Percentiles rank a stretch among this genome's conserved stretches.
These are phyloP conservation scores for Echinops telfairi DNA, from an alignment of 2,113 vertebrate genomes.

Conservation along the genomic window DNA sequence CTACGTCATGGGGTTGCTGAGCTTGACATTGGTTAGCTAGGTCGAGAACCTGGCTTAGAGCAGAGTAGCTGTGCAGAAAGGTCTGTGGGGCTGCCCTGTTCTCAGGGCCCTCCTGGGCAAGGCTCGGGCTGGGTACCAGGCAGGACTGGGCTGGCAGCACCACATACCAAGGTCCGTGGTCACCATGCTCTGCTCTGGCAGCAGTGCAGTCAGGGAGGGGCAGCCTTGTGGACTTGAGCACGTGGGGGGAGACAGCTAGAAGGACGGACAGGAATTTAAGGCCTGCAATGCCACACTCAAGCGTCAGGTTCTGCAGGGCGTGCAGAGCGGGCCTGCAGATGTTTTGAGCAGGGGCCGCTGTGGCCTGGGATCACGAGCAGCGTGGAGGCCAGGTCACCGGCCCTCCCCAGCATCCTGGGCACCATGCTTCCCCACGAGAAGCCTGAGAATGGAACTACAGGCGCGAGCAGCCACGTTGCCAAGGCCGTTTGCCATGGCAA, in stretches of 20 bases:
- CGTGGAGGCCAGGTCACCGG: background rate
- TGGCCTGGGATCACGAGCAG: background rate
- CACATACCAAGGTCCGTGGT: background rate
- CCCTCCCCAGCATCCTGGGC: constrained; percentile 53
- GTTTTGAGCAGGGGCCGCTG: background rate
- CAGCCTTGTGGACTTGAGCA: background rate
- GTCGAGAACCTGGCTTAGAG: background rate
- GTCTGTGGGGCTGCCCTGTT: background rate
- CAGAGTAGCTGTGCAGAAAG: background rate
- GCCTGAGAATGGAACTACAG: constrained; percentile 68
- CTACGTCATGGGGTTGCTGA: background rate
- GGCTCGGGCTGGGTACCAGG: too few species aligned
- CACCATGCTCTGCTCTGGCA: background rate
- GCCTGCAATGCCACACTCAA: background rate
- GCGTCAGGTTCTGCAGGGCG: background rate
- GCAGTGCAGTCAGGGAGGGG: background rate
- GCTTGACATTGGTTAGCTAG: background rate
- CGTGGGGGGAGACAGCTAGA: background rate
- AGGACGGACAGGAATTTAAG: background rate
- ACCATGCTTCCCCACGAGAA: constrained; percentile 50
- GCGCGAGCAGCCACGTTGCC: constrained; percentile 53
- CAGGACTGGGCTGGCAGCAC: background rate
- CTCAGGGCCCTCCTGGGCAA: too few species aligned
- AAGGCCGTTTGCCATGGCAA: constrained; percentile 69
- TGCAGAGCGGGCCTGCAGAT: background rate